Conservation (phyloP, 1,140 invertebrate genomes). For the Hormaphis cornu region DNA sequence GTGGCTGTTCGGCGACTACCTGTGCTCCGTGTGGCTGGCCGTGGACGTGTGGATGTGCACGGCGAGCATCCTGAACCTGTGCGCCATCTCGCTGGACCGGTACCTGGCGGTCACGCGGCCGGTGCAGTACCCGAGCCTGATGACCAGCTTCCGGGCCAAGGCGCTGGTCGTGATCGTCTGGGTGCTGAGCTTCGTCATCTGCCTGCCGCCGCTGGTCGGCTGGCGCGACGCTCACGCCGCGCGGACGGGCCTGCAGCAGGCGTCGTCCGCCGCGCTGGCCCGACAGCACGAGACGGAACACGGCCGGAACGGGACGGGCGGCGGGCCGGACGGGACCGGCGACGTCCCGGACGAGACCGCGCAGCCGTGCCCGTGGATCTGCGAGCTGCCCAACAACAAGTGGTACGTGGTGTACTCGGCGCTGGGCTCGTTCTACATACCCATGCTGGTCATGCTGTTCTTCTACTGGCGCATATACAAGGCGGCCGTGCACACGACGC, state of each 20-base stretch:
- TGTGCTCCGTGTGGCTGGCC: conserved; percentile 87
- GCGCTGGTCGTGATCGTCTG: conserved; percentile 81
- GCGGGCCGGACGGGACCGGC: conserved; percentile 34
- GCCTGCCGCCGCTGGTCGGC: conserved; percentile 89
- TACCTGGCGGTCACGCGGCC: conserved; percentile 92
- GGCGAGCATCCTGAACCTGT: conserved; percentile 86
- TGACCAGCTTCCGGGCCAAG: conserved; percentile 80
- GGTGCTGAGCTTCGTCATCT: conserved; percentile 92
- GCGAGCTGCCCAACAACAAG: conserved; percentile 41
- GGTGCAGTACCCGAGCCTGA: conserved; percentile 84
- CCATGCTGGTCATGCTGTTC: conserved; percentile 92
- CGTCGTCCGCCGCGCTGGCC: conserved; percentile 8
- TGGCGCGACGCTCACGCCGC: conserved; percentile 66
- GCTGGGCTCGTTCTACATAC: conserved; percentile 95
- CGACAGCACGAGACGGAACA: conserved; percentile 12
- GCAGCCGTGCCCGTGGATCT: conserved; percentile 74
- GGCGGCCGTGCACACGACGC: conserved; percentile 79
- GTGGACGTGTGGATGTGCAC: conserved; percentile 96
- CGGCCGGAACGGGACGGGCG: not conserved
- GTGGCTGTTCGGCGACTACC: conserved; percentile 85
- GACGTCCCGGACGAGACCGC: no score
- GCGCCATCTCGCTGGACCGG: conserved; percentile 82
- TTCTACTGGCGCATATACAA: conserved; percentile 94
- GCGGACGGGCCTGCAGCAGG: no score
- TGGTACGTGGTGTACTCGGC: conserved; percentile 93